Evolutionary conservation across 2,113 vertebrate genomes (phyloP).

Genomic region (Ursus arctos): DNA sequence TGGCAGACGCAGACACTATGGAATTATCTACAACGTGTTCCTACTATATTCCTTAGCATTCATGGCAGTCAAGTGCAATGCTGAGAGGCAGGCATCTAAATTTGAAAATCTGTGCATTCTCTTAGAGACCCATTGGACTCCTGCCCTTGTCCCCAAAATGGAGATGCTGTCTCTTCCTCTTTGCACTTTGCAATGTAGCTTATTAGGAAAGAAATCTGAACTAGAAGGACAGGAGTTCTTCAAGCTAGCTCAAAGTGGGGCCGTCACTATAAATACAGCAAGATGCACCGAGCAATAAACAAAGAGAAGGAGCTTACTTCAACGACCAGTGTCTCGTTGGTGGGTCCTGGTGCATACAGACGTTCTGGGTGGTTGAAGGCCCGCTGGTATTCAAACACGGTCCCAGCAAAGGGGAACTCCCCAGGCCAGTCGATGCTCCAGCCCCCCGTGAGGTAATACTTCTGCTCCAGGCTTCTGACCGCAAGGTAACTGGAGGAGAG

Average conservation of each 20-base stretch:
- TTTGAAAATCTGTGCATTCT: not conserved
- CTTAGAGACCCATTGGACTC: not conserved
- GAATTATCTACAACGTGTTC: not conserved
- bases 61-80: not conserved
- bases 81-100: not conserved
- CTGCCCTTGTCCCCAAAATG: not conserved
- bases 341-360: slow-evolving; percentile 94
- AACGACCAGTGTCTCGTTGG: slow-evolving; percentile 98
- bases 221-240: not conserved
- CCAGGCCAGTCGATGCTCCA: slow-evolving; percentile 99
- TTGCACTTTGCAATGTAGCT: not conserved
- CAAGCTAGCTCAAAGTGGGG: not conserved
- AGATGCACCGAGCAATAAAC: slow-evolving; percentile 78
- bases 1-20: not conserved
- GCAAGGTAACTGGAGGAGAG: slow-evolving; percentile 96
- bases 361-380: slow-evolving; percentile 93
- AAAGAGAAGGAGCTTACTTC: slow-evolving; percentile 92
- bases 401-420: slow-evolving; percentile 94
- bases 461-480: slow-evolving; percentile 90
- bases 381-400: slow-evolving; percentile 95
- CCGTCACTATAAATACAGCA: slow-evolving; percentile 80
- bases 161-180: not conserved
- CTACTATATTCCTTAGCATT: not conserved
- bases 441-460: slow-evolving; percentile 95
- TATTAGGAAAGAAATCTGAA: not conserved